phyloP scores from a whole-genome alignment of 1,140 invertebrate genomes.

The Rhopalosiphum maidis region DNA sequence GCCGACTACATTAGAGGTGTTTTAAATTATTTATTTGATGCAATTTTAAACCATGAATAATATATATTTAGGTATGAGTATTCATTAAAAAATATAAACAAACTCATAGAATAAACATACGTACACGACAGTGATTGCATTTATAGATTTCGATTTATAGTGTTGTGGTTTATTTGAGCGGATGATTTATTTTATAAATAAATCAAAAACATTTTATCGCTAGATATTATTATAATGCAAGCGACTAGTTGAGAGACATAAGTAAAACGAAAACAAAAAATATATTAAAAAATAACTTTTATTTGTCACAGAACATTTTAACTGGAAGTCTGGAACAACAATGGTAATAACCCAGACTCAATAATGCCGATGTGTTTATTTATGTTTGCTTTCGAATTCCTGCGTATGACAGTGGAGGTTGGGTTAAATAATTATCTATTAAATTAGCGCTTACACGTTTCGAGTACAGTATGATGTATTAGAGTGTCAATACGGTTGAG shows the following conservation, averaged over 20 bases:
- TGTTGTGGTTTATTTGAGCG: neutral
- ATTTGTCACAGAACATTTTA: neutral
- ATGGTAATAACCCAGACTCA: neutral
- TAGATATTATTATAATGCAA: neutral
- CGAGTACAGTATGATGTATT: neutral
- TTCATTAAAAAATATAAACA: too few species aligned
- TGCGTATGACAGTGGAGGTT: neutral
- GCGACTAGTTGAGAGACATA: neutral
- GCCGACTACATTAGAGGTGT: neutral
- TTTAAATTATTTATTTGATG: neutral
- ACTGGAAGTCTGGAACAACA: neutral
- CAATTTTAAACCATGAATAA: too few species aligned
- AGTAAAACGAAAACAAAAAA: neutral
- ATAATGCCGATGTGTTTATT: neutral
- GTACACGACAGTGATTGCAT: neutral
- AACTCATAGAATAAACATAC: neutral
- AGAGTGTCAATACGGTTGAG: neutral
- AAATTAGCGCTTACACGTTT: neutral
- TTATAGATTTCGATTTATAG: neutral
- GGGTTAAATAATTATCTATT: neutral
- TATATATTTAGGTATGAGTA: too few species aligned
- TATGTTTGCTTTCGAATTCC: neutral
- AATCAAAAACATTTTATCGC: neutral
- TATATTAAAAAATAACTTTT: neutral
- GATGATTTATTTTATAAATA: neutral